Evolutionary conservation across 2,113 vertebrate genomes (phyloP), one percentile per base, ranked within the genome.

Genomic region (Heterocephalus glaber): DNA sequence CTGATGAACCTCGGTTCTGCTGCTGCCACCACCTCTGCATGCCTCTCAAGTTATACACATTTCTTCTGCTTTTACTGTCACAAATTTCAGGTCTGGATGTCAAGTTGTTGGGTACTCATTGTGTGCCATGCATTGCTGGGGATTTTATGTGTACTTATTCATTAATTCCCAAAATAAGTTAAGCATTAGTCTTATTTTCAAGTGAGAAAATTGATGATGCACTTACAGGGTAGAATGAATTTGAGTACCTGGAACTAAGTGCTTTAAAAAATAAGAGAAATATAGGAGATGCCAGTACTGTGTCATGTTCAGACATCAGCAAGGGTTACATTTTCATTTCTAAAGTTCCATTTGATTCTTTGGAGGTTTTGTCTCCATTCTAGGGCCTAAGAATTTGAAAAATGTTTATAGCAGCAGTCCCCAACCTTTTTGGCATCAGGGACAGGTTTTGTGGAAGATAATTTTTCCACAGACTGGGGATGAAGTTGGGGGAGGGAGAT

Each of bases 341-440:
- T 77, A 41, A n/a, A 97, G 26, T n/a, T 90, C 24, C 44, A 0
- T 95, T 95, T 77, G 61, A 63, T 47, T 92, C 91, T 85, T 11
- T 68, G 65, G 30, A 93, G 47, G 33, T 84, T 89, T 88, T 66
- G 20, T 93, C 41, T 88, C 38, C 22, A 68, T 93, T 91, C 35
- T 87, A 76, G 30, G 24, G 49, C 9, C 65, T 47, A 47, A 89
- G 58, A 80, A 70, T 74, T 84, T 61, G 52, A 61, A 68, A 90
- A 92, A 24, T 47, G 54, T 65, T 93, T 84, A 12, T 65, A 68
- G 81, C 74, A 77, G 44, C 6, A 2, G 47, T 49, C 44, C 26
- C 14, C 14, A 49, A 17, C 26, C 44, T 77, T 77, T 49, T 33
- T 17, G 44, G 28, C 44, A 30, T 49, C 26, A 77, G 74, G 44